These are phyloP conservation scores for Rotaria sp. DNA, from an alignment of 2,888 invertebrate species.

Conservation along the genomic window DNA sequence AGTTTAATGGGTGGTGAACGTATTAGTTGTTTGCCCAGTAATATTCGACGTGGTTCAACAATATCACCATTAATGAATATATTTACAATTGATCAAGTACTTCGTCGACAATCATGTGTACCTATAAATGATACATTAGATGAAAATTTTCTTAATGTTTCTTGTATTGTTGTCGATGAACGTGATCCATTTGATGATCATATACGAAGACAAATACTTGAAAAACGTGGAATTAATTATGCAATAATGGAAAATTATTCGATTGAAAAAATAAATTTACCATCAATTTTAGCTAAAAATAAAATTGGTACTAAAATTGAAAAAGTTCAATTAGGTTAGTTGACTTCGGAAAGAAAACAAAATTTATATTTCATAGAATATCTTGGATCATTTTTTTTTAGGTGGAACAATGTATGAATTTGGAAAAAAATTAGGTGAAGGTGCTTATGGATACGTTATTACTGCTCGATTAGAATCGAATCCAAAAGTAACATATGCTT, in stretches of 20 bases:
- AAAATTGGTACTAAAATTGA: not conserved
- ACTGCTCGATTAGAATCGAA: not conserved
- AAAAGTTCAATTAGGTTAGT: not conserved
- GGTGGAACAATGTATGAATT: conserved; percentile 4
- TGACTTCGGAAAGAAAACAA: not conserved
- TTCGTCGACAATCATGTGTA: not conserved
- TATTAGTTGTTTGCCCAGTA: not conserved
- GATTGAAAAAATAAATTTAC: not conserved
- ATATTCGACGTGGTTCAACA: not conserved
- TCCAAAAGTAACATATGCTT: conserved; percentile 22
- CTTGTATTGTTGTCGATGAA: conserved; percentile 12
- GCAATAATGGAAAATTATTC: conserved; percentile 13
- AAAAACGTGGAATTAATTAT: not conserved
- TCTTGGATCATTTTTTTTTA: not conserved
- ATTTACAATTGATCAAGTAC: conserved; percentile 25
- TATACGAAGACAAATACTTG: not conserved
- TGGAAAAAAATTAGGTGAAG: conserved; percentile 25
- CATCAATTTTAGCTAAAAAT: not conserved
- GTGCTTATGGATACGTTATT: conserved; percentile 23
- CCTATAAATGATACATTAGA: not conserved
- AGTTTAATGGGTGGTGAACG: not conserved
- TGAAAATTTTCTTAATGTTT: conserved; percentile 19
- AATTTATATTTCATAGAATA: not conserved
- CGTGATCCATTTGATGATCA: conserved; percentile 29
- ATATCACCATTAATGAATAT: not conserved